Evolutionary conservation across 2,113 vertebrate genomes (phyloP), one percentile per base, ranked within the genome.

Genomic region (Psephotus haematonotus): DNA sequence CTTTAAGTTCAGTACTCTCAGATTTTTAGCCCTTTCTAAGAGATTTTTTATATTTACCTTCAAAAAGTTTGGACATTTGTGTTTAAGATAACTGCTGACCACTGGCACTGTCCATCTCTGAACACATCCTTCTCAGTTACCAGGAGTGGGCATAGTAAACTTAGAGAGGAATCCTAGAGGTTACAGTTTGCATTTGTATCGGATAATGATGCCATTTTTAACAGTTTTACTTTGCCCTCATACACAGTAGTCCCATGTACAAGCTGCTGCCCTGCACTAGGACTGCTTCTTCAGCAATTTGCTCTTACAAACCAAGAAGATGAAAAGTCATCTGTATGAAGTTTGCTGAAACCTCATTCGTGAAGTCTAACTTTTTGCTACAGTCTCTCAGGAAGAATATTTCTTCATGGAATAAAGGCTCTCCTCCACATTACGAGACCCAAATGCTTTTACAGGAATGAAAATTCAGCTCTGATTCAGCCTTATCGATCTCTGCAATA

Each of bases 41-140:
- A 80, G 9, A 74, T 2, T 75, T 70, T 23, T 74, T 16, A 13
- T 13, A 13, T 25, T 64, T 47, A 33, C 65, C 37, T 60, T 83
- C 22, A 18, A 37, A 11, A 84, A 67, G 15, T 14, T 35, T 35
- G 43, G 60, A 64, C 8, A 1, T 0, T 8, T 0, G 0, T 9
- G 11, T 72, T 72, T 18, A 47, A 71, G 35, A 8, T 27, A 13
- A 19, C 25, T 44, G 16, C 43, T 0, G 0, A 29, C 10, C 33
- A 52, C 64, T 41, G 41, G 6, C 65, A 62, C 18, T 24, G 24
- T 52, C 23, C 39, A 28, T 60, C 60, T 64, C 69, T 81, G 50
- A 49, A 57, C 28, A 29, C 10, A 8, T 75, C 41, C 37, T 72
- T 71, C 49, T 75, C 25, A 15, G 17, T 19, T 63, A 39, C 35